Evolutionary conservation across 1,140 invertebrate genomes (phyloP).

Genomic region (Aphis gossypii): DNA sequence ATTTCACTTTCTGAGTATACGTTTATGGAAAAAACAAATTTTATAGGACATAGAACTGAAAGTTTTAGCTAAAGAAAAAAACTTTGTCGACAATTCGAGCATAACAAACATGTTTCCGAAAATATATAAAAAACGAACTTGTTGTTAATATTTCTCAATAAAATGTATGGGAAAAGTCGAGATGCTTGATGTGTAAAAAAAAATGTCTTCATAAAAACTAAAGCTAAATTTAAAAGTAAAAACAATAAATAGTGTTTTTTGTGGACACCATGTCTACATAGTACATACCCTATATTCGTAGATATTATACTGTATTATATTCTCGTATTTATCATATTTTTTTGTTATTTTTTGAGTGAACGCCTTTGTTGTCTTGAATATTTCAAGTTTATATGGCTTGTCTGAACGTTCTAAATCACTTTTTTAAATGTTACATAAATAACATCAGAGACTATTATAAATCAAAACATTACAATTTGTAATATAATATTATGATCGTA

Average conservation of each 20-base stretch:
- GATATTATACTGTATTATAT: background rate
- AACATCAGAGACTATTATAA: background rate
- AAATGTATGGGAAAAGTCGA: background rate
- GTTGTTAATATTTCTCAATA: slow-evolving; percentile 29
- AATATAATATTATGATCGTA: background rate
- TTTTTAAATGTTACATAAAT: background rate
- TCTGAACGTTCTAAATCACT: background rate
- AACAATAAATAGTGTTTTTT: background rate
- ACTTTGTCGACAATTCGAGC: background rate
- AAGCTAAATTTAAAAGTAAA: slow-evolving; percentile 29
- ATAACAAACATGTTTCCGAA: background rate
- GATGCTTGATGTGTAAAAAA: background rate
- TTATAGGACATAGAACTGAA: background rate
- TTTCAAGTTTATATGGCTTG: background rate
- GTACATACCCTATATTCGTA: background rate
- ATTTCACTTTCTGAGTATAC: background rate
- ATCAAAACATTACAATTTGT: background rate
- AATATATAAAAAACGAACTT: slow-evolving; percentile 4
- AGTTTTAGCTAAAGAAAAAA: background rate
- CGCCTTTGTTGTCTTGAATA: background rate
- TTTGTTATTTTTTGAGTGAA: background rate
- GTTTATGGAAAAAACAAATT: background rate
- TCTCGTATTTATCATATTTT: background rate
- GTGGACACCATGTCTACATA: background rate
- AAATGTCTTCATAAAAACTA: slow-evolving; percentile 9